A percentile compares a stretch with the other conserved stretches of the same genome.
phyloP scores from a whole-genome alignment of 2,888 invertebrate genomes.

The Loripinus fragilis region DNA sequence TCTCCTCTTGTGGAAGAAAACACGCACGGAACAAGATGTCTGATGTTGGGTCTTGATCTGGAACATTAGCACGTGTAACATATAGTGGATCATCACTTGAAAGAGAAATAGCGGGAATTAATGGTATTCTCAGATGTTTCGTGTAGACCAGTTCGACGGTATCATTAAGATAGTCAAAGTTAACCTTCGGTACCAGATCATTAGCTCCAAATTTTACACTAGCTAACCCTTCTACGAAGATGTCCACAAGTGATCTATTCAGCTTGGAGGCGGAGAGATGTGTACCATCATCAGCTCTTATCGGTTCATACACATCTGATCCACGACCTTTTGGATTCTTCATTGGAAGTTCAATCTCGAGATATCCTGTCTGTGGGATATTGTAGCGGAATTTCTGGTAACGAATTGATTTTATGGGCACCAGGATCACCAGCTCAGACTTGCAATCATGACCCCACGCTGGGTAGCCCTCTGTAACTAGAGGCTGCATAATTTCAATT shows the following conservation, averaged over 20 bases:
- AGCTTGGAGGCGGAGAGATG: conserved; percentile 72
- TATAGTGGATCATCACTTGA: conserved; percentile 55
- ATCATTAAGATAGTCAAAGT: conserved; percentile 57
- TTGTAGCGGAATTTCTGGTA: conserved; percentile 48
- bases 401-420: conserved; percentile 56
- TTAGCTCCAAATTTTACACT: conserved; percentile 54
- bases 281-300: conserved; percentile 67
- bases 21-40: conserved; percentile 54
- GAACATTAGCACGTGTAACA: conserved; percentile 50
- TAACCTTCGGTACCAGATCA: conserved; percentile 46
- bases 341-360: conserved; percentile 46
- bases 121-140: conserved; percentile 46
- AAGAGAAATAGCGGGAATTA: conserved; percentile 52
- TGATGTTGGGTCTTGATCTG: conserved; percentile 56
- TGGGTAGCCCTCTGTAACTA: conserved; percentile 47
- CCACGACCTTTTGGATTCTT: conserved; percentile 27
- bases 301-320: conserved; percentile 37
- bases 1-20: conserved; percentile 49
- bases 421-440: conserved; percentile 37
- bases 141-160: conserved; percentile 57
- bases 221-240: conserved; percentile 64
- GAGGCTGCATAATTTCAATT: conserved; percentile 50
- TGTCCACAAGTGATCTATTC: conserved; percentile 62
- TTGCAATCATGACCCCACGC: conserved; percentile 54
- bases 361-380: conserved; percentile 40